Evolutionary conservation across 2,888 invertebrate species (phyloP).

Genomic region (Plagodis dolabraria): DNA sequence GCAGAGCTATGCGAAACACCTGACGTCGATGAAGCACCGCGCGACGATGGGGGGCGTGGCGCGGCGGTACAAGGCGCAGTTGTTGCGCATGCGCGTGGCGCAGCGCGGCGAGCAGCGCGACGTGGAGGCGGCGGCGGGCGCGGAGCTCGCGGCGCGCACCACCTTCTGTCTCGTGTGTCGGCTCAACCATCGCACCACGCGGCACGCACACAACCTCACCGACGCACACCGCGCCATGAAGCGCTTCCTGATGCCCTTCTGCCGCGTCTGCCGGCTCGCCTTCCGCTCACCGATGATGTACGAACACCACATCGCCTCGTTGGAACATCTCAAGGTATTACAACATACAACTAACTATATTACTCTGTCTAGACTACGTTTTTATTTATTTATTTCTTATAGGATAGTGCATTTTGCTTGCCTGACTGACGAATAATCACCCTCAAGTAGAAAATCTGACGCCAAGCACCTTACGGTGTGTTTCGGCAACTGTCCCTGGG

Average conservation of each 20-base stretch:
- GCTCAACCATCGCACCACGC: conserved; percentile 90
- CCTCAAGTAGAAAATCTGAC: too few relatives aligned
- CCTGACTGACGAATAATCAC: too few relatives aligned
- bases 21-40: conserved; percentile 89
- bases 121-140: conserved; percentile 88
- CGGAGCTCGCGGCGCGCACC: conserved; percentile 85
- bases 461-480: too few relatives aligned
- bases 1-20: conserved; percentile 90
- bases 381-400: too few relatives aligned
- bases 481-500: too few relatives aligned
- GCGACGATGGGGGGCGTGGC: conserved; percentile 90
- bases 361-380: too few relatives aligned
- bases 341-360: too few relatives aligned
- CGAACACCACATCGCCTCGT: conserved; percentile 92
- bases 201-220: conserved; percentile 91
- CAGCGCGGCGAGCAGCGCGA: conserved; percentile 92
- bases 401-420: too few relatives aligned
- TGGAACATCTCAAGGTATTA: conserved; percentile 91
- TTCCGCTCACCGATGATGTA: conserved; percentile 94
- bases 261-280: conserved; percentile 90
- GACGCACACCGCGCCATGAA: conserved; percentile 94
- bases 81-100: conserved; percentile 91
- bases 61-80: conserved; percentile 89
- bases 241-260: conserved; percentile 93
- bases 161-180: conserved; percentile 91